Evolutionary conservation across 2,888 invertebrate genomes (phyloP).

Genomic region (Epirrita christyi): DNA sequence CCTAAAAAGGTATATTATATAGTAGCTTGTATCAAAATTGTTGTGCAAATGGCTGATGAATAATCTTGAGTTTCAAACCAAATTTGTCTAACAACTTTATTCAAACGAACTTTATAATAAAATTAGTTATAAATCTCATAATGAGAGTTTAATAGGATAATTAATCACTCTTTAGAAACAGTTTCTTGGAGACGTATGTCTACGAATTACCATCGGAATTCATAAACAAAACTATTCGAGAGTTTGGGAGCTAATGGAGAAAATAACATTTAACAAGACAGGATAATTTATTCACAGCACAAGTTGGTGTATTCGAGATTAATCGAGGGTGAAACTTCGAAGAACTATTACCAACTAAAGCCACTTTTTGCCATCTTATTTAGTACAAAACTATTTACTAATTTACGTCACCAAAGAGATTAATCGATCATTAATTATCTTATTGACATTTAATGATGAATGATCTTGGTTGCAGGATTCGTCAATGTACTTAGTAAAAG

Average conservation of each 20-base stretch:
- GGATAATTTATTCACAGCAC: slow-evolving; percentile 28
- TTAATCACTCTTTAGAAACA: slow-evolving; percentile 28
- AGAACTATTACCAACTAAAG: neutral
- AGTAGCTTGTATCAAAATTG: too few species aligned
- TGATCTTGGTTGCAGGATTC: too few species aligned
- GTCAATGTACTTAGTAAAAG: too few species aligned
- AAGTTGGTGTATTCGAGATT: slow-evolving; percentile 13
- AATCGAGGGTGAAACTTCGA: slow-evolving; percentile 9
- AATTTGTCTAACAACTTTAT: slow-evolving; percentile 30
- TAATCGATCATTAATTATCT: too few species aligned
- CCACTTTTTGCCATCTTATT: too few species aligned
- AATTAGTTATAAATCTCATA: slow-evolving; percentile 35
- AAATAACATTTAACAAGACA: slow-evolving; percentile 17
- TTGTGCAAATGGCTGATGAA: too few species aligned
- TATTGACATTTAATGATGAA: too few species aligned
- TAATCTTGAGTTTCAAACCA: slow-evolving; percentile 12
- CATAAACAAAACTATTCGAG: slow-evolving; percentile 12
- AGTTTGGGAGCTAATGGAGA: slow-evolving; percentile 2
- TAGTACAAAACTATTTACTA: too few species aligned
- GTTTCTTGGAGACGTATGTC: slow-evolving; percentile 11
- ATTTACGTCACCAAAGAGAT: too few species aligned
- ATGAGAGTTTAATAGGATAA: slow-evolving; percentile 34
- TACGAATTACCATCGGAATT: slow-evolving; percentile 19
- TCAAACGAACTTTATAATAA: slow-evolving; percentile 23
- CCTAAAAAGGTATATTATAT: too few species aligned